Percentiles rank a stretch among this genome's conserved stretches.
Conservation (phyloP, 2,113 vertebrate genomes). For the Spheniscus mendiculus region DNA sequence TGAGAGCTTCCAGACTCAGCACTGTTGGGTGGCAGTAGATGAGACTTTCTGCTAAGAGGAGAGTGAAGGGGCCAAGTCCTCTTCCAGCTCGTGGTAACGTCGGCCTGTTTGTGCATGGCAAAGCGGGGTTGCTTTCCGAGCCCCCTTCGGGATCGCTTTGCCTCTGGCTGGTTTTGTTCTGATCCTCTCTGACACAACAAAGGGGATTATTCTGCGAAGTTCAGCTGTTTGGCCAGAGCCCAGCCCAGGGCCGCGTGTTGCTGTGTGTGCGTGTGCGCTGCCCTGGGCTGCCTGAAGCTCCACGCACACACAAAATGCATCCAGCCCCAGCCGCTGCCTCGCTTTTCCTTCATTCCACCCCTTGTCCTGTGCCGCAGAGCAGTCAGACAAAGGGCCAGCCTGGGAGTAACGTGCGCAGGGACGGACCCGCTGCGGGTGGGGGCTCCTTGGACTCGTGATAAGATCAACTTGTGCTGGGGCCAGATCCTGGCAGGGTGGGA, state of each 20-base stretch:
- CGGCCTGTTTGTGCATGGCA: background rate
- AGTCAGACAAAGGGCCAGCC: background rate
- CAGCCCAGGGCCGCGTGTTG: background rate
- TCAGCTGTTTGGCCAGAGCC: conserved; percentile 28
- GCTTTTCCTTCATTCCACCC: background rate
- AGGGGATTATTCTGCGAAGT: conserved; percentile 8
- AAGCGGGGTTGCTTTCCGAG: background rate
- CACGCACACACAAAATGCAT: rapidly evolving
- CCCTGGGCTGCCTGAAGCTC: background rate
- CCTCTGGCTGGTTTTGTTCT: background rate
- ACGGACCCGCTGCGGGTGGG: rapidly evolving
- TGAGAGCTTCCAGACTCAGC: rapidly evolving
- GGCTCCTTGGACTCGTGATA: rapidly evolving
- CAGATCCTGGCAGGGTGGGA: background rate
- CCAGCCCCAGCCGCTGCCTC: rapidly evolving
- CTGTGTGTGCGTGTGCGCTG: background rate
- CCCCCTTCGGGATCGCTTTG: background rate
- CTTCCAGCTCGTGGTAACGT: background rate
- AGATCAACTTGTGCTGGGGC: background rate
- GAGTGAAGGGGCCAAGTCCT: rapidly evolving
- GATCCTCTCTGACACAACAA: background rate
- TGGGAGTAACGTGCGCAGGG: rapidly evolving
- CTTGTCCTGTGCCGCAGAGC: rapidly evolving
- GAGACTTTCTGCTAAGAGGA: background rate
- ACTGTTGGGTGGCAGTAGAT: background rate